Base-by-base conservation (phyloP, 2,113 vertebrate species). In the Ptychochromis oligacanthus region DNA sequence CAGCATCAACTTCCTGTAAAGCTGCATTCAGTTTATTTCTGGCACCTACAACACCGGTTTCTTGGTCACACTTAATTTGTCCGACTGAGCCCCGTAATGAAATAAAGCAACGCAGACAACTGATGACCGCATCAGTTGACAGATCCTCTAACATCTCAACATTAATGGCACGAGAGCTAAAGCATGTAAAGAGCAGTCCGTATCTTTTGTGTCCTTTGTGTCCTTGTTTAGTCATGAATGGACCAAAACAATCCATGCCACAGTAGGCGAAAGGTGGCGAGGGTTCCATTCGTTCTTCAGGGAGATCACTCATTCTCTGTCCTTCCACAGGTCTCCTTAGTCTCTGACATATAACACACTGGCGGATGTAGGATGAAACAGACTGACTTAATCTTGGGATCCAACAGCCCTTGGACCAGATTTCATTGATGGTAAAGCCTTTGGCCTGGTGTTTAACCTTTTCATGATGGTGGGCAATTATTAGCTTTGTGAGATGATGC, bases 151-250 rank as follows among this genome's bases (percentile, higher is more conserved):
- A 26, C 31, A 79, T 54, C 5, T 80, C 61, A 3, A 67, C 1
- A 56, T 65, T 36, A 56, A 40, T 36, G 6, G 77, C 64, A 11
- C 20, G 12, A 43, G n/a, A 65, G 36, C 36, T 40, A 0, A 65
- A 24, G n/a, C 61, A 64, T 5, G 61, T 22, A 64, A 38, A 40
- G 11, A 40, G 61, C 0, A 43, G 0, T n/a, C 6, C 7, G 4
- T 2, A 9, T 24, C 40, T 65, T 38, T 65, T 24, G 34, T 43
- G 11, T 40, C 24, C 62, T 18, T 65, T 24, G 13, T 7, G 9
- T 24, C 38, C 60, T n/a, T 46, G 38, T 43, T 22, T 26, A 22
- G 38, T 46, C 38, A 26, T 67, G 38, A 72, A 72, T 26, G 22
- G 18, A 20, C 20, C 34, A 6, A 62, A 40, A 20, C 17, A 7